Conservation (phyloP, 1,140 invertebrate genomes). For the Bombus superbus region DNA sequence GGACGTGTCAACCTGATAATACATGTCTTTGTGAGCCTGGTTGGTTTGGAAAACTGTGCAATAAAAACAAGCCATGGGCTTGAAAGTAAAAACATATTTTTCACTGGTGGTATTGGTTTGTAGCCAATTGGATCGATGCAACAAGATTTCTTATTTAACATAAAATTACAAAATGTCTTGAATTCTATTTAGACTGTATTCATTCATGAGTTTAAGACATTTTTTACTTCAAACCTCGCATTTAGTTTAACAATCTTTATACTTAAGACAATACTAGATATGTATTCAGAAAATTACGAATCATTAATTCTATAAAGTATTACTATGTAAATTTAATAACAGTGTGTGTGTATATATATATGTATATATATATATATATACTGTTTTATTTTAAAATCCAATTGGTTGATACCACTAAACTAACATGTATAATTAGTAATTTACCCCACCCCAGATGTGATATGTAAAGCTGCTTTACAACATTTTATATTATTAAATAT, state of each 20-base stretch:
- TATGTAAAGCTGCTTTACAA: conserved; percentile 82
- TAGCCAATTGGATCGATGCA: conserved; percentile 38
- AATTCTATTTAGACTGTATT: neutral
- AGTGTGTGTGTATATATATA: too few species aligned
- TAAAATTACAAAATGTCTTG: neutral
- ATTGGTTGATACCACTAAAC: conserved; percentile 53
- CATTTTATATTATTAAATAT: conserved; percentile 77
- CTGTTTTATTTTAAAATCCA: conserved; percentile 35
- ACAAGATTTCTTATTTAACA: neutral
- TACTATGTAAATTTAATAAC: neutral
- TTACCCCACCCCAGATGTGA: conserved; percentile 80
- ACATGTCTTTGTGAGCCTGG: conserved; percentile 88
- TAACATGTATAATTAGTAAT: conserved; percentile 65
- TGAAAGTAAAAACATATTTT: conserved; percentile 52
- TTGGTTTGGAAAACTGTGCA: conserved; percentile 89
- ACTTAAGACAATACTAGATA: neutral
- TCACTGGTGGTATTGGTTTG: conserved; percentile 28
- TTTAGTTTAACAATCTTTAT: neutral
- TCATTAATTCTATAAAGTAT: neutral
- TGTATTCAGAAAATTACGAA: neutral
- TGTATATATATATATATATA: too few species aligned
- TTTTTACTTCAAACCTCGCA: neutral
- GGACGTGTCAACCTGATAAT: conserved; percentile 87
- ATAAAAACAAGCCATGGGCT: conserved; percentile 84
- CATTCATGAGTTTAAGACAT: neutral